These are phyloP conservation scores for Apoderus coryli DNA, from an alignment of 2,888 invertebrate species.

Conservation along the genomic window DNA sequence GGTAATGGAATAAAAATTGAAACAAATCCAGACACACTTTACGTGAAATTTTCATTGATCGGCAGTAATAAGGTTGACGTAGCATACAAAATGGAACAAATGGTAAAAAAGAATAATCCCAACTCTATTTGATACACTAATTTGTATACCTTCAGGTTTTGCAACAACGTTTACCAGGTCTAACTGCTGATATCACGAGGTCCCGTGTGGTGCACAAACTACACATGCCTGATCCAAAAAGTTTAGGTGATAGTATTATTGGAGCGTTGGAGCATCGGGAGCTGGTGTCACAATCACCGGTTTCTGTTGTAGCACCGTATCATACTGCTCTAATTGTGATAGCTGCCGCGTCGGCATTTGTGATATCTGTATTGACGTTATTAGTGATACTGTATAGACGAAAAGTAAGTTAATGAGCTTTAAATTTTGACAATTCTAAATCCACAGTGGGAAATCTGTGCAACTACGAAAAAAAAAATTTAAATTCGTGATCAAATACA, in stretches of 20 bases:
- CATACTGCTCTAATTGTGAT: constrained; percentile 65
- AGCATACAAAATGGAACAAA: constrained; percentile 64
- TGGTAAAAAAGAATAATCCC: constrained; percentile 47
- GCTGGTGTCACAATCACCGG: constrained; percentile 51
- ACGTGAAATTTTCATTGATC: constrained; percentile 47
- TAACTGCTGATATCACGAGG: constrained; percentile 46
- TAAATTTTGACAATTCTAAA: no score
- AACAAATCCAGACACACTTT: constrained; percentile 37
- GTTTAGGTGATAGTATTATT: constrained; percentile 27
- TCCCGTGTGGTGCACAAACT: constrained; percentile 46
- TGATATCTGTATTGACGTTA: constrained; percentile 62
- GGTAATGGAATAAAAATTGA: constrained; percentile 38
- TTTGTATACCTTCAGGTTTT: constrained; percentile 28
- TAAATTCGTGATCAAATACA: no score
- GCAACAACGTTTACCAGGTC: constrained; percentile 36
- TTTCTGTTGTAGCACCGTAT: constrained; percentile 53
- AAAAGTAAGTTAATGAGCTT: no score
- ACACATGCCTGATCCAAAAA: constrained; percentile 25
- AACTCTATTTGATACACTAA: neutral
- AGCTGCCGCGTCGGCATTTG: constrained; percentile 64
- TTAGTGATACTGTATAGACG: constrained; percentile 60
- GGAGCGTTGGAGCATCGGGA: constrained; percentile 49
- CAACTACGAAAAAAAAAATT: no score
- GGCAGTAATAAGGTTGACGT: constrained; percentile 64
- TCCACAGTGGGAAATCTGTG: no score